A percentile compares a stretch with the other conserved stretches of the same genome.
Conservation (phyloP, 2,888 invertebrate species). For the Microplitis manilae region DNA sequence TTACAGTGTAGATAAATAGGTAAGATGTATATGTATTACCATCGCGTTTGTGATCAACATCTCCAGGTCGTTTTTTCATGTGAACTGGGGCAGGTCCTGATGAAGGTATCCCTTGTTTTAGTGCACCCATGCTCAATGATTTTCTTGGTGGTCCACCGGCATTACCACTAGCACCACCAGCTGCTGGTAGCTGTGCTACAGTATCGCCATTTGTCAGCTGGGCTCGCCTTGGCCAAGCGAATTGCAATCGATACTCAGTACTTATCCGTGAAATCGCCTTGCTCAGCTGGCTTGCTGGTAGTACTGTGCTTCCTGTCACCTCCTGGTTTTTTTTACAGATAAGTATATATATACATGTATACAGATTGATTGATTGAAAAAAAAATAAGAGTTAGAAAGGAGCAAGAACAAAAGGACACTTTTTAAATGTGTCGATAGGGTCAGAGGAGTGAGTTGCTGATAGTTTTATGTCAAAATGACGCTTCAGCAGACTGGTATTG, state of each 20-base stretch:
- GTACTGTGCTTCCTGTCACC: conserved; percentile 62
- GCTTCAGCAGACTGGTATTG: background rate
- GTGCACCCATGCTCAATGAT: conserved; percentile 89
- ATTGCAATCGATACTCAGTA: conserved; percentile 92
- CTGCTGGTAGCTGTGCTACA: conserved; percentile 72
- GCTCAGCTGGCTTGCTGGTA: conserved; percentile 78
- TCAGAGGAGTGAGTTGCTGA: conserved; percentile 5
- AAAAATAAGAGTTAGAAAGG: background rate
- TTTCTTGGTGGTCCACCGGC: conserved; percentile 78
- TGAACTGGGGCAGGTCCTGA: conserved; percentile 76
- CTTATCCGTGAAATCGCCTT: conserved; percentile 83
- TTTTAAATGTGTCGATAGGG: conserved; percentile 23
- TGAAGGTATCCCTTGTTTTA: conserved; percentile 75
- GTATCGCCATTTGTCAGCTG: conserved; percentile 75
- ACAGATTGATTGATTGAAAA: conserved; percentile 10
- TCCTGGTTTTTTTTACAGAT: conserved; percentile 54
- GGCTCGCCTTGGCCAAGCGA: conserved; percentile 85
- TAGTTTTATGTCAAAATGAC: conserved; percentile 14
- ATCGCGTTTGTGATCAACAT: conserved; percentile 76
- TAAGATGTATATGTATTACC: conserved; percentile 50
- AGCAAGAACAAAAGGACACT: background rate
- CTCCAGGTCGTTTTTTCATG: conserved; percentile 78
- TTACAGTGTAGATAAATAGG: no score
- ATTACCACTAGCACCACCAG: conserved; percentile 71
- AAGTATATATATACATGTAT: background rate